Evolutionary conservation across 2,888 invertebrate species (phyloP), one percentile per base, ranked within the genome.

Genomic region (Rugalucina vietnamica): DNA sequence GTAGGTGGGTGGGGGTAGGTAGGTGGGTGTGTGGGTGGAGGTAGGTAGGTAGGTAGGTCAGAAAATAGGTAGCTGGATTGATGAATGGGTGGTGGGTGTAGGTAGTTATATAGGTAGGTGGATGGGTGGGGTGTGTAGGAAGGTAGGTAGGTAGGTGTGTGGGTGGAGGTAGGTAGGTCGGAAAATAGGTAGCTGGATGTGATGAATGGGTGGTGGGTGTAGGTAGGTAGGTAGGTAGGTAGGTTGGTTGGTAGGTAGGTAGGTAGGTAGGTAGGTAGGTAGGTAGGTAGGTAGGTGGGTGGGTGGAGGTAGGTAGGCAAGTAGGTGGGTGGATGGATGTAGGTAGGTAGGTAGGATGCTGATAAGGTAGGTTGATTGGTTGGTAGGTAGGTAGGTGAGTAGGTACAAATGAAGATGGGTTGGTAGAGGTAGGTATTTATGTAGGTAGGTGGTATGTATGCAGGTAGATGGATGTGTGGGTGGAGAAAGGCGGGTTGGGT

Each of bases 221-320:
- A 54, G 54, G 54, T 54, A 12, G 54, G 54, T 54, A 54, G 54
- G 54, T 54, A 54, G 54, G 54, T 54, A 54, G 54, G 54, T 54
- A 54, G 54, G 54, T 54, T n/a, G 54, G 54, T 54, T n/a, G 54
- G 54, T 54, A 54, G 54, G 54, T 54, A 54, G 54, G 54, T 54
- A 54, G 54, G 54, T 54, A 54, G 54, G 54, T 54, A 54, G 54
- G 54, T 54, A 54, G 54, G 54, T 54, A 54, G 54, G 54, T 54
- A 54, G 54, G 54, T 54, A 54, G 54, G 54, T 54, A 54, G 54
- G n/a, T n/a, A n/a, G n/a, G n/a, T n/a, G n/a, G n/a, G n/a, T n/a
- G n/a, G n/a, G n/a, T n/a, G n/a, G n/a, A n/a, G n/a, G n/a, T n/a
- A n/a, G n/a, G n/a, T n/a, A n/a, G n/a, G n/a, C n/a, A n/a, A n/a